phyloP scores from a whole-genome alignment of 2,888 invertebrate genomes.

The Tiphia femorata region DNA sequence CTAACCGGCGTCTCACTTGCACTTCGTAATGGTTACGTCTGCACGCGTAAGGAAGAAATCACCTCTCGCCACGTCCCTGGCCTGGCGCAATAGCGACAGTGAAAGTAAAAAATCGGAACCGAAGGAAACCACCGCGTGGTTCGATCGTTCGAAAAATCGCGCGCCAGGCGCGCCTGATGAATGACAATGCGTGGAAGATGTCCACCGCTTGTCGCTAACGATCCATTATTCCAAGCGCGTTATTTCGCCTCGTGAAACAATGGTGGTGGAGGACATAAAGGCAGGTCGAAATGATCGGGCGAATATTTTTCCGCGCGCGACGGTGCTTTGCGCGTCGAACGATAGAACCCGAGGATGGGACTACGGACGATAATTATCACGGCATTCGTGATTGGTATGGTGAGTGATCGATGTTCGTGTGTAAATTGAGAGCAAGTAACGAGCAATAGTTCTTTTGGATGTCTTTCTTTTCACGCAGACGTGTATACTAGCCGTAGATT shows the following conservation, averaged over 20 bases:
- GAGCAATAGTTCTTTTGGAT: neutral
- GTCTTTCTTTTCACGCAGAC: slow-evolving; percentile 13
- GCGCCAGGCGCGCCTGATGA: slow-evolving; percentile 8
- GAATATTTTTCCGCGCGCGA: slow-evolving; percentile 13
- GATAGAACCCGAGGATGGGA: slow-evolving; percentile 16
- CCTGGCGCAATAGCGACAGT: slow-evolving; percentile 37
- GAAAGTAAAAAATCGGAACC: slow-evolving; percentile 40
- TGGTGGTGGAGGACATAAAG: slow-evolving; percentile 29
- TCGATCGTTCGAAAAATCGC: slow-evolving; percentile 25
- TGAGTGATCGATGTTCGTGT: slow-evolving; percentile 18
- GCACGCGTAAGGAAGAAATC: slow-evolving; percentile 22
- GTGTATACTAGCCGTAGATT: neutral
- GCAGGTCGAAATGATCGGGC: slow-evolving; percentile 7
- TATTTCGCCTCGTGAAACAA: neutral
- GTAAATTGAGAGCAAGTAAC: neutral
- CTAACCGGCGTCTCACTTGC: slow-evolving; percentile 19
- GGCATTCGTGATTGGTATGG: slow-evolving; percentile 20
- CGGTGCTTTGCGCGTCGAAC: slow-evolving; percentile 5
- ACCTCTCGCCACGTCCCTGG: slow-evolving; percentile 1
- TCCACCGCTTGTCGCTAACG: slow-evolving; percentile 3
- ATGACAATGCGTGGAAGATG: slow-evolving; percentile 30
- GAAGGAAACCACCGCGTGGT: neutral
- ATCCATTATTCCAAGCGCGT: slow-evolving; percentile 34
- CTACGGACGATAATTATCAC: too few relatives aligned
- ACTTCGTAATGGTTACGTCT: slow-evolving; percentile 3